Evolutionary conservation across 1,140 invertebrate species (phyloP).

Genomic region (Listronotus oregonensis): DNA sequence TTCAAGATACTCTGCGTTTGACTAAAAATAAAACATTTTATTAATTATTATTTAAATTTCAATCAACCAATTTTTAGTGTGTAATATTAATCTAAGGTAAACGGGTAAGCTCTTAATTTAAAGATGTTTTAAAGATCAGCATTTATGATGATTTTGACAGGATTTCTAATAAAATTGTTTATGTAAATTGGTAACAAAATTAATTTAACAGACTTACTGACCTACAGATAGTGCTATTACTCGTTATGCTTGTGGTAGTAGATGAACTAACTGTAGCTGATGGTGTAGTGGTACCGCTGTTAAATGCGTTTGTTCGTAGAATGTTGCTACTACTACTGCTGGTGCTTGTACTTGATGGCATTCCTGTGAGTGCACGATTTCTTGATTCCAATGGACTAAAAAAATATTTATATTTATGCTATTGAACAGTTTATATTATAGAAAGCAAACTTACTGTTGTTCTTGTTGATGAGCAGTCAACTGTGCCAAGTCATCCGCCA

Average conservation of each 20-base stretch:
- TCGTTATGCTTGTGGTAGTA: conserved; percentile 22
- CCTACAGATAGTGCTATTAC: conserved; percentile 31
- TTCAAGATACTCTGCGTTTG: conserved; percentile 37
- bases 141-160: too few species aligned
- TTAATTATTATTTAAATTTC: too few species aligned
- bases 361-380: conserved; percentile 40
- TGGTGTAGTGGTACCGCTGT: conserved; percentile 27
- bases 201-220: conserved; percentile 10
- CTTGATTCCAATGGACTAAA: conserved; percentile 54
- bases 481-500: conserved; percentile 79
- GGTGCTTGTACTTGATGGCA: conserved; percentile 5
- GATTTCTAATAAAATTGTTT: too few species aligned
- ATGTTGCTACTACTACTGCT: conserved; percentile 40
- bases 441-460: conserved; percentile 63
- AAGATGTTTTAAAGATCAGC: too few species aligned
- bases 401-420: conserved; percentile 11
- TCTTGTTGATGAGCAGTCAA: conserved; percentile 76
- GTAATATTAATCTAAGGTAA: too few species aligned
- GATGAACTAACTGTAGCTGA: conserved; percentile 31
- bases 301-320: conserved; percentile 45
- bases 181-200: too few species aligned
- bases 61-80: too few species aligned
- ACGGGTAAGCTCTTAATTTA: too few species aligned
- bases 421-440: background rate
- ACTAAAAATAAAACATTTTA: conserved; percentile 15